Evolutionary conservation across 2,797 vertebrate genomes (phyloP), one percentile per base, ranked within the genome.

Genomic region (Chaunax sp.): DNA sequence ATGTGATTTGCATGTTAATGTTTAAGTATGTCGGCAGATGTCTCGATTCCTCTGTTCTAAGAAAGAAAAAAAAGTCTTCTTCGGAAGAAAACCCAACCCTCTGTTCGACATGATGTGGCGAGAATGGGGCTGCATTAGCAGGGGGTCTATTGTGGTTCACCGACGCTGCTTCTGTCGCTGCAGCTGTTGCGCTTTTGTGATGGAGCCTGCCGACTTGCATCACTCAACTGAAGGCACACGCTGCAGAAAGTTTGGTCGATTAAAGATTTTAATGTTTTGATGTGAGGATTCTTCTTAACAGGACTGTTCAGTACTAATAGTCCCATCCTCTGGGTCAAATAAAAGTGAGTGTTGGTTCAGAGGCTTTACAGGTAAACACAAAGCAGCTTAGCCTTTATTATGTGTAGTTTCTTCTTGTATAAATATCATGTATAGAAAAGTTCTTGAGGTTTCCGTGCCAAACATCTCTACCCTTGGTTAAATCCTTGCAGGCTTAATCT

Each of bases 1-100:
- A 91, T 91, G 89, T 92, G 91, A 95, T 96, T 95, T 95, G 95
- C 95, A 97, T 96, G 86, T 93, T 92, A 95, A 96, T 96, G 92
- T 89, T 81, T 85, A 92, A 84, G 77, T 72, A 80, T 87, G 85
- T 93, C 83, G 90, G 94, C 96, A 96, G 95, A 95, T 97, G 96
- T 96, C 95, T 93, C 82, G 90, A 89, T 89, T 88, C 87, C 74
- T 88, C 68, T 82, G 90, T 90, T 93, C 40, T n/a, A 18, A 57
- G 83, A 54, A 64, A 40, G 88, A 90, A 91, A 93, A 91, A 80
- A 81, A 89, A 92, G 90, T 92, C 91, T 91, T 83, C 91, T 87
- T 81, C 5, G 40, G 41, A 69, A 86, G 73, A 85, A 66, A 64
- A 78, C 60, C 80, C 70, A 93, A 75, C 93, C 90, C 72, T 78